Base-by-base conservation (phyloP, 2,797 vertebrate genomes). In the Ispidina picta region DNA sequence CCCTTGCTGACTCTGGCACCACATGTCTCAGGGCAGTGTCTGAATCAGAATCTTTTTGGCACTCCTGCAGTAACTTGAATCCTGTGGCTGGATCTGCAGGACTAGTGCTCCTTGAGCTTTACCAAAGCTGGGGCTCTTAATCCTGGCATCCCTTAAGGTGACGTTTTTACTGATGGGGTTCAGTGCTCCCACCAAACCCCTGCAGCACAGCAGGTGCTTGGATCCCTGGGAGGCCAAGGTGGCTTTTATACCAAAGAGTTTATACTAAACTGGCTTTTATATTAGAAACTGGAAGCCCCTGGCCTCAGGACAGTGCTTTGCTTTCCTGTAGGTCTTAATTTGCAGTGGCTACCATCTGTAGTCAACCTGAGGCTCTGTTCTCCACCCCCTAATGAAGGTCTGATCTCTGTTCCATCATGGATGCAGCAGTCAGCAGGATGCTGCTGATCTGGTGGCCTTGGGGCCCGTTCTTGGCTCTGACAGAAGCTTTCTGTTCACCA, bases 91-190 rank as follows among this genome's bases (percentile, higher is more conserved):
- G 35, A 62, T 31, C 39, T 75, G 29, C 31, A 46, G 63, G 7
- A 12, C 43, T 58, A 51, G 20, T 46, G 33, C 52, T 49, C 44
- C 31, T 0, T 28, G 1, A 76, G 28, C 25, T 77, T 5, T 1
- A 4, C 8, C 28, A 49, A 48, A 55, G 26, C 56, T 39, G 62
- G 23, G 21, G 12, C 19, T 64, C 10, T n/a, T 54, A 33, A 25
- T 12, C 5, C 29, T 48, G 37, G 5, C 23, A 54, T 33, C 15
- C 23, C 43, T 6, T 7, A 9, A 29, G 18, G 13, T 39, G 15
- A 12, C 15, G 8, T 43, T 51, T 73, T 54, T 58, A 12, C 20
- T 7, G 5, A 19, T 70, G 58, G 15, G 35, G 10, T 13, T 69
- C 39, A 25, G 28, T 17, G 22, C 28, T 88, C 19, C 35, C 28